Base-by-base conservation (phyloP, 2,888 invertebrate species). In the Heteropelma amictum region DNA sequence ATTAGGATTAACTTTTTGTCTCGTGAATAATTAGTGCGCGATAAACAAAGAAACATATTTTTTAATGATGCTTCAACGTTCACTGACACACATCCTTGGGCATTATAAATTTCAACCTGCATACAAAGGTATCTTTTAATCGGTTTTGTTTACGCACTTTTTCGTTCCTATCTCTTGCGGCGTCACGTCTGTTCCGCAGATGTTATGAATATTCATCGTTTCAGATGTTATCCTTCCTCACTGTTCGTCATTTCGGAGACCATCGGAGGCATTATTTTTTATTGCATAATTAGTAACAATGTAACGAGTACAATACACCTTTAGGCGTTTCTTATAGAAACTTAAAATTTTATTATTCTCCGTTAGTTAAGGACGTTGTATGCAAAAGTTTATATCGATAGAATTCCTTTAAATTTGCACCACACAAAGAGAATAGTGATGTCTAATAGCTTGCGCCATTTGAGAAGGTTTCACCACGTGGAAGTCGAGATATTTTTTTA, bases 1-100 rank as follows among this genome's bases (percentile, higher is more conserved):
- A 42, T 61, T 19, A 19, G 61, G 45, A 70, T 70, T 61, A 54
- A 70, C 61, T 17, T 33, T 61, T 53, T 8, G 12, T 35, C 12
- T 7, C 53, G 19, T 45, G 61, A 23, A 53, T 47, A 61, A 53
- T 42, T 12, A 26, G 45, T 61, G 42, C 17, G 7, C 3, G 19
- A 8, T 21, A 12, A 21, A 1, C 40, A 10, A 53, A 53, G 21
- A 12, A 14, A 10, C 19, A 26, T 53, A 7, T 21, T 10, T 30
- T 42, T 53, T 33, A 53, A 30, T 8, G n/a, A 42, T 30, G 12
- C 26, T 23, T 19, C 6, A 33, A 21, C 4, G 14, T 10, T 58
- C 23, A 33, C n/a, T 14, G 10, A 33, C n/a, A 14, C 47, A 8
- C 23, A 49, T 33, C 45, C 26, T 14, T 14, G n/a, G 42, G 14